Conservation (phyloP, 2,888 invertebrate genomes). For the Drosophila barbarae region DNA sequence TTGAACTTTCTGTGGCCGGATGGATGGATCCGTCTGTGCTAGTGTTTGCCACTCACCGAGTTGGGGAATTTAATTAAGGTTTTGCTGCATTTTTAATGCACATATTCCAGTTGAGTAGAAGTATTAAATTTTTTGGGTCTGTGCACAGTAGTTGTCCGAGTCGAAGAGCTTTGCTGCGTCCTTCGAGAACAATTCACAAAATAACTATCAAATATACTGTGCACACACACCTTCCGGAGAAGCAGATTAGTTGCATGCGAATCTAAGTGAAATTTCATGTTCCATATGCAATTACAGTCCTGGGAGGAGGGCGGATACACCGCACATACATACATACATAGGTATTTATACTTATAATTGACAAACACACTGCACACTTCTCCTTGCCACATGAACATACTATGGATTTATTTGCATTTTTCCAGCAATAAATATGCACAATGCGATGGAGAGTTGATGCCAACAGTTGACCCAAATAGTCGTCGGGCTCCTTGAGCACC, state of each 20-base stretch:
- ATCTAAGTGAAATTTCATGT: constrained; percentile 55
- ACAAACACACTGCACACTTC: constrained; percentile 14
- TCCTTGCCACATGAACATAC: constrained; percentile 5
- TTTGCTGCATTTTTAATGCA: constrained; percentile 33
- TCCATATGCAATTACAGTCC: constrained; percentile 26
- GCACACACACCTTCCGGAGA: constrained; percentile 1
- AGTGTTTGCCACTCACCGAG: constrained; percentile 9
- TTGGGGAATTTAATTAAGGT: constrained; percentile 33
- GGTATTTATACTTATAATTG: constrained; percentile 22
- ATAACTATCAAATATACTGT: constrained; percentile 11
- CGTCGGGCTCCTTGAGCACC: constrained; percentile 13
- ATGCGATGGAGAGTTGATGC: background rate
- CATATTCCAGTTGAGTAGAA: constrained; percentile 10
- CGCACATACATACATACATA: background rate
- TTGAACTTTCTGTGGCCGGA: constrained; percentile 22
- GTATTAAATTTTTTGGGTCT: constrained; percentile 11
- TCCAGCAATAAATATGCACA: constrained; percentile 28
- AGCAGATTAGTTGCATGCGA: constrained; percentile 33
- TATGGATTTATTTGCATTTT: constrained; percentile 32
- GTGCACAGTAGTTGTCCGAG: constrained; percentile 9
- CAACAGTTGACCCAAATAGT: constrained; percentile 24
- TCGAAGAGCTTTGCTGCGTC: background rate
- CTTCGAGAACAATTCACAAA: constrained; percentile 14
- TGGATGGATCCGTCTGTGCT: constrained; percentile 10
- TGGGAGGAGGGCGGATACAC: background rate